A percentile compares a stretch with the other conserved stretches of the same genome.
phyloP scores from a whole-genome alignment of 1,140 invertebrate species.

The Diuraphis noxia region DNA sequence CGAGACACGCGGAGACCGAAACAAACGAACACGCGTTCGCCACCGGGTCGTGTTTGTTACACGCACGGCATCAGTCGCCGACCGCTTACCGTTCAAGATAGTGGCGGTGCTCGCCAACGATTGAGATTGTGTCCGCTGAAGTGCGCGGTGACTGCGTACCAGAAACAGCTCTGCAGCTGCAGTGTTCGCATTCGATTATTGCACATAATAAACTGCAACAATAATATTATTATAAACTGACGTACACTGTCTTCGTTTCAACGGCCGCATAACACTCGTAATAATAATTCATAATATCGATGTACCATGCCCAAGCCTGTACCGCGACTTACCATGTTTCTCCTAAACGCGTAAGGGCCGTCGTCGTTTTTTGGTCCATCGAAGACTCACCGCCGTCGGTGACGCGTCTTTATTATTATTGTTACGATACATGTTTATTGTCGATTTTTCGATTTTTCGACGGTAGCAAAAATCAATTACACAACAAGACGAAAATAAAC shows the following conservation, averaged over 20 bases:
- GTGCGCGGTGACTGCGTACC: not conserved
- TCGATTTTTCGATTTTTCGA: too few species aligned
- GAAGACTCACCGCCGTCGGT: not conserved
- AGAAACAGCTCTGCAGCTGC: not conserved
- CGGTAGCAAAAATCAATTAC: not conserved
- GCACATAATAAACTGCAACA: not conserved
- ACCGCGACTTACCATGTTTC: not conserved
- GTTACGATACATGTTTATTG: not conserved
- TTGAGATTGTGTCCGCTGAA: not conserved
- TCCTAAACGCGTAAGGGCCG: not conserved
- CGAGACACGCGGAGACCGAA: slow-evolving; percentile 29
- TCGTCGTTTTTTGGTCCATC: not conserved
- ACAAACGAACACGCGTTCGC: slow-evolving; percentile 30
- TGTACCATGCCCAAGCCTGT: not conserved
- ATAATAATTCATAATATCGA: not conserved
- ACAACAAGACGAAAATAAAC: not conserved
- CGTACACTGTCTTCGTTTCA: not conserved
- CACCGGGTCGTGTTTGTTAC: slow-evolving; percentile 8
- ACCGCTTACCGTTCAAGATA: slow-evolving; percentile 30
- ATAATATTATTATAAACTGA: not conserved
- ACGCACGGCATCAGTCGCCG: slow-evolving; percentile 28
- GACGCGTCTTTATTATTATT: not conserved
- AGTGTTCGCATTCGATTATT: not conserved
- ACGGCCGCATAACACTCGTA: not conserved
- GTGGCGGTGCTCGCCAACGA: slow-evolving; percentile 28